Base-by-base conservation (phyloP, 2,113 vertebrate genomes). In the Copsychus sechellarum region DNA sequence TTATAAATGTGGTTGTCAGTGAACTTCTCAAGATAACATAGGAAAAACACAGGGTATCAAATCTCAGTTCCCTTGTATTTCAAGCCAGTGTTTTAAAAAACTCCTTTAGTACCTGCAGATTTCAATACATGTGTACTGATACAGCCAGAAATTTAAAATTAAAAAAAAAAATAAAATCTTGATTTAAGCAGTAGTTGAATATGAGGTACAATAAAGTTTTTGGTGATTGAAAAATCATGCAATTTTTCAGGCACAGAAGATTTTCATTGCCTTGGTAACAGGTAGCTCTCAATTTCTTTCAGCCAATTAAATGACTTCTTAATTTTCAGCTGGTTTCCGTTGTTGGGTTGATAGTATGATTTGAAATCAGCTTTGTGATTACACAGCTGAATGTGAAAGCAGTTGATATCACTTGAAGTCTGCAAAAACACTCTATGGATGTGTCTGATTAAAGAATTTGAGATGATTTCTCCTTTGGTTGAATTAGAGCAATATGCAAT, bases 251-350 rank as follows among this genome's bases (percentile, higher is more conserved):
- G 17, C n/a, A 54, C 3, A 3, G 53, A 69, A 71, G n/a, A 12
- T 36, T 92, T 74, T 7, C 66, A 76, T 76, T 89, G 21, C 84
- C 94, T 79, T 82, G 81, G 81, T 72, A 95, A 93, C 70, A 85
- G 53, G 45, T 67, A 36, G 20, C n/a, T 79, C 28, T 76, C 57
- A 61, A 17, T n/a, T 82, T 33, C 15, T 91, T 73, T 66, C 26
- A 33, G 67, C 23, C 60, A 66, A 29, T 67, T 84, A 88, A 86
- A 86, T n/a, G 29, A 34, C 17, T 88, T 74, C 29, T 62, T 85
- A 73, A 88, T 80, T 85, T 91, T 86, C 62, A 14, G 42, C 54
- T 79, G 8, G 14, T 79, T 92, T 69, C 53, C 34, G n/a, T 57
- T 85, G 31, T 16, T 89, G 62, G 14, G 6, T 61, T 85, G 7